Evolutionary conservation across 2,888 invertebrate species (phyloP), one percentile per base, ranked within the genome.

Genomic region (Drosophila borborema): DNA sequence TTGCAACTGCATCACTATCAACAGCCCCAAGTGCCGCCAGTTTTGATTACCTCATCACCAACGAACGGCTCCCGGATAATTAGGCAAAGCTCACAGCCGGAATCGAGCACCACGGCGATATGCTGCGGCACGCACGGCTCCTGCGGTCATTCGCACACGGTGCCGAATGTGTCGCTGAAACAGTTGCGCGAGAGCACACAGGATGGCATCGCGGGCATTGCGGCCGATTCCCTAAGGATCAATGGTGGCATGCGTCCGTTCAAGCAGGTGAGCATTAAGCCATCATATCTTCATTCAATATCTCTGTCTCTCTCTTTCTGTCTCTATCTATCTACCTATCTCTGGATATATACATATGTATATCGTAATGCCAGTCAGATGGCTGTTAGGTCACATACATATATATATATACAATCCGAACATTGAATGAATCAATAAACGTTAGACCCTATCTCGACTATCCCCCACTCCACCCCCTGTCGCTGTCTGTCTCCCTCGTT

Each of bases 191-290:
- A 94, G 61, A 96, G 96, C 94, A 96, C 96, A 53, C 95, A 95
- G 74, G 97, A 97, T 92, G 97, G 97, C 80, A 97, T 99, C 78
- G 98, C 98, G 55, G 98, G 98, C 92, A 99, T 99, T 90, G 99
- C 98, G 28, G 98, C 98, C 59, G 99, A 99, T 94, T 98, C 98
- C 68, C 95, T 99, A 87, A 95, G 98, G 91, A 98, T 99, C 94
- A 99, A 98, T 94, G 99, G 99, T 79, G 98, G 98, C 91, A 97
- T 99, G 95, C 95, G 98, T 87, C 98, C 98, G 92, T 98, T 99
- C 94, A 98, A 97, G 94, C 98, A 98, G 96, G 98, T 98, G 95
- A 94, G 94, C 92, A 38, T 51, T 36, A 10, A 40, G 1, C 34
- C n/a, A 8, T 16, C 14, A 7, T 3, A 18, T 14, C 20, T 14